These are phyloP conservation scores for Muntiacus muntjak DNA, from an alignment of 2,113 vertebrate species.

Conservation along the genomic window DNA sequence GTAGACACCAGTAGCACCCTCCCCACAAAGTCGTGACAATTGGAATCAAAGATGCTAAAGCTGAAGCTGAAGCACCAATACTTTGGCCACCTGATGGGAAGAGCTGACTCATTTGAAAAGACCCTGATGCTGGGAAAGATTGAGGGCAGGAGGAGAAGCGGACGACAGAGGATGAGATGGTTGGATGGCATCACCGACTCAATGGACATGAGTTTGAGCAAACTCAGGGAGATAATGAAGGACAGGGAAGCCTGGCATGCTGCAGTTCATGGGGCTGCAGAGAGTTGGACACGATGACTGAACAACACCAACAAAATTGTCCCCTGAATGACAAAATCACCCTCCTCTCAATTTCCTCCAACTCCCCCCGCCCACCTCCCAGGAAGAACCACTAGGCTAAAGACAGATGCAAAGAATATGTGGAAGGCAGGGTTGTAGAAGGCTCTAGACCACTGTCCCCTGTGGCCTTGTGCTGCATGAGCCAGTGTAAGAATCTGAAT, in stretches of 20 bases:
- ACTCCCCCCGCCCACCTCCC: background rate
- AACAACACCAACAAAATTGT: background rate
- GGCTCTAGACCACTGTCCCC: fast-evolving
- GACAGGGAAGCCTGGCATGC: background rate
- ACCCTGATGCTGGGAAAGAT: background rate
- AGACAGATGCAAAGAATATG: background rate
- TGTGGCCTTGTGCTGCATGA: too few species aligned
- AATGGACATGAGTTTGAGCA: background rate
- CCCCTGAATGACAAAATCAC: background rate
- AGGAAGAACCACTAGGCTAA: background rate
- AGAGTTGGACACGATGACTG: background rate
- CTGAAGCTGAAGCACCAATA: background rate
- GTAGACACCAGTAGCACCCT: background rate
- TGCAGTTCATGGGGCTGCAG: background rate
- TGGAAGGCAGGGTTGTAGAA: background rate
- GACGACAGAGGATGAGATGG: background rate
- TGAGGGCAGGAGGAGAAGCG: background rate
- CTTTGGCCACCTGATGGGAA: background rate
- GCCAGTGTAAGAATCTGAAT: fast-evolving
- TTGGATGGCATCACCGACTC: background rate
- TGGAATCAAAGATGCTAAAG: background rate
- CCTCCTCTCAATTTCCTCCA: background rate
- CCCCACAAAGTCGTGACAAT: too few species aligned
- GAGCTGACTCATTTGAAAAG: background rate
- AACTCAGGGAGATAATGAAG: background rate